Evolutionary conservation across 2,888 invertebrate species (phyloP), one percentile per base, ranked within the genome.

Genomic region (Pinctada fucata): DNA sequence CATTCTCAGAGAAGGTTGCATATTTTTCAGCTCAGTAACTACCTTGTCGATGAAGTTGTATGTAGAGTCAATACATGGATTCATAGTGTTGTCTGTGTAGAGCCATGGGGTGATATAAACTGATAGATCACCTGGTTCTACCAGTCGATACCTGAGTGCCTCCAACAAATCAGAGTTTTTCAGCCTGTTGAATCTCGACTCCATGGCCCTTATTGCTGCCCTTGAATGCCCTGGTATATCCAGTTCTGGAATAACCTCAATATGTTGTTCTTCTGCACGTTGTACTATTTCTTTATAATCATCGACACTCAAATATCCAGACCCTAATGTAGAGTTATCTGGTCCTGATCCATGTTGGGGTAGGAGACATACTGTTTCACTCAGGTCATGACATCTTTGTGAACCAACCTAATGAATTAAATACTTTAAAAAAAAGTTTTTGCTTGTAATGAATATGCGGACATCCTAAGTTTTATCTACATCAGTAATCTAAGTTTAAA

Each of bases 201-300:
- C 83, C 88, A 88, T 88, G 4, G 88, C 79, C n/a, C 83, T 84
- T 72, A 91, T 87, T 13, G 90, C 88, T 3, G 91, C 88, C 4
- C 84, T 83, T 4, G 87, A 79, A 77, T 90, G 90, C 13, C 90
- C 89, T 0, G 89, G 90, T 81, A 85, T 85, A 79, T 91, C 91
- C 65, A 91, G 84, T 84, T 91, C 91, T 3, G 91, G 90, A 76
- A 91, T 89, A 31, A 91, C 86, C 73, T 85, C 83, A 58, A 90
- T 88, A 78, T 88, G 85, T 13, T 86, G 85, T 0, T 79, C 76
- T 5, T 73, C 70, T 10, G 89, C 89, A 72, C 82, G 84, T 8
- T 67, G 71, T 3, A 90, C 79, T 58, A 90, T 88, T 0, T 87
- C 88, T 47, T 72, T 50, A 77, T 88, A 90, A 74, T 90, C 87